phyloP scores from a whole-genome alignment of 2,113 vertebrate genomes.

The Myrmecobius fasciatus region DNA sequence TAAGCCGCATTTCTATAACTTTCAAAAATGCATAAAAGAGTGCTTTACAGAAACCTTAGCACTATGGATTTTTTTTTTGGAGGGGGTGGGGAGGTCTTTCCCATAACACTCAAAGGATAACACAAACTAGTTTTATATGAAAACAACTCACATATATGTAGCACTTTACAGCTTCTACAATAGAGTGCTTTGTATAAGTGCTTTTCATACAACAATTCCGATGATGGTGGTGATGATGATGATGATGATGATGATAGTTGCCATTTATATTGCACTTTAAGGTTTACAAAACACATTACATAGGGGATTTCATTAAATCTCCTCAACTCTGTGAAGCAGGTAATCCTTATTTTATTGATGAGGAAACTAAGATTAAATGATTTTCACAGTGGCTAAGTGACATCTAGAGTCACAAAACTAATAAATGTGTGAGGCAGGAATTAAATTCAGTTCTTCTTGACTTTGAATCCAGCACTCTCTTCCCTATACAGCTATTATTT shows the following conservation, averaged over 20 bases:
- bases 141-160: neutral
- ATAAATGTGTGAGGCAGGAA: neutral
- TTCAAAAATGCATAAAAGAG: slow-evolving; percentile 39
- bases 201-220: neutral
- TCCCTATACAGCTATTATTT: neutral
- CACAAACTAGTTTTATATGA: neutral
- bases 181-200: neutral
- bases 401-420: neutral
- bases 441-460: neutral
- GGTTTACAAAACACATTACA: neutral
- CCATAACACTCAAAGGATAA: neutral
- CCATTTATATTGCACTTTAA: neutral
- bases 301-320: neutral
- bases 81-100: neutral
- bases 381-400: neutral
- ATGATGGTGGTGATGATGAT: neutral
- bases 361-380: neutral
- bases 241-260: neutral
- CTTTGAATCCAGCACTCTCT: neutral
- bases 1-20: slow-evolving; percentile 70
- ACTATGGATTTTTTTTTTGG: neutral
- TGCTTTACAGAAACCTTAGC: neutral
- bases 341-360: neutral
- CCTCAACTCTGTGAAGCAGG: neutral
- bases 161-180: neutral